These are phyloP conservation scores for Chymomyza costata DNA, from an alignment of 1,140 invertebrate genomes.

Conservation along the genomic window DNA sequence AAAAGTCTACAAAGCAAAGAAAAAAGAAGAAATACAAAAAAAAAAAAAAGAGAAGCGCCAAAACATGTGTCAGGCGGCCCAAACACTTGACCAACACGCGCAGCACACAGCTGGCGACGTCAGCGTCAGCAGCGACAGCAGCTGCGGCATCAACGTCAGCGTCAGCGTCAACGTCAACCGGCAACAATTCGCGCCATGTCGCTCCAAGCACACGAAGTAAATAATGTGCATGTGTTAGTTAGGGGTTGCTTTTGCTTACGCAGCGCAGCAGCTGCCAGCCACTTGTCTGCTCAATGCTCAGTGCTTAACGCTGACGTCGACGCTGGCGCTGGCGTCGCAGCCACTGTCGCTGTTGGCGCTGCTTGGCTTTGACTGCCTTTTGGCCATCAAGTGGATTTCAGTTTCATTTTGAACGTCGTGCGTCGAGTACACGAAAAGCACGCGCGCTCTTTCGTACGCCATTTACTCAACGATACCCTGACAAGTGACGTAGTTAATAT, in stretches of 20 bases:
- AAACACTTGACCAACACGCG: constrained; percentile 53
- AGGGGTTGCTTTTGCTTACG: constrained; percentile 46
- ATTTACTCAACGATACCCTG: too few relatives aligned
- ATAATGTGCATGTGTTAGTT: too few relatives aligned
- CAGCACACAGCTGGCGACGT: constrained; percentile 12
- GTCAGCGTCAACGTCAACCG: constrained; percentile 24
- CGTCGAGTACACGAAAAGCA: constrained; percentile 50
- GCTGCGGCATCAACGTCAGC: constrained; percentile 1
- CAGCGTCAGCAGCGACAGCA: not conserved
- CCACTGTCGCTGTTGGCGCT: constrained; percentile 20
- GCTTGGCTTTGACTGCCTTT: constrained; percentile 49
- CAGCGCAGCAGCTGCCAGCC: constrained; percentile 14
- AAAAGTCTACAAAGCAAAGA: constrained; percentile 38
- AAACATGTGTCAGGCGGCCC: constrained; percentile 44
- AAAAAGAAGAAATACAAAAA: too few relatives aligned
- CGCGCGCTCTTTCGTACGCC: constrained; percentile 24
- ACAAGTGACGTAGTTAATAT: too few relatives aligned
- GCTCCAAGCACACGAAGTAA: not conserved
- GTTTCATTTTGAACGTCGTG: constrained; percentile 74
- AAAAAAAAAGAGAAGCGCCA: too few relatives aligned
- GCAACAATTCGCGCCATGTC: constrained; percentile 39
- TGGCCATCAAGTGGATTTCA: constrained; percentile 60
- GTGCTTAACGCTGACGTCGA: constrained; percentile 1
- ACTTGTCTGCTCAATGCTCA: constrained; percentile 12
- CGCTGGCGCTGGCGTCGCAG: constrained; percentile 10